Base-by-base conservation (phyloP, 2,888 invertebrate genomes). In the Aplocera efformata region DNA sequence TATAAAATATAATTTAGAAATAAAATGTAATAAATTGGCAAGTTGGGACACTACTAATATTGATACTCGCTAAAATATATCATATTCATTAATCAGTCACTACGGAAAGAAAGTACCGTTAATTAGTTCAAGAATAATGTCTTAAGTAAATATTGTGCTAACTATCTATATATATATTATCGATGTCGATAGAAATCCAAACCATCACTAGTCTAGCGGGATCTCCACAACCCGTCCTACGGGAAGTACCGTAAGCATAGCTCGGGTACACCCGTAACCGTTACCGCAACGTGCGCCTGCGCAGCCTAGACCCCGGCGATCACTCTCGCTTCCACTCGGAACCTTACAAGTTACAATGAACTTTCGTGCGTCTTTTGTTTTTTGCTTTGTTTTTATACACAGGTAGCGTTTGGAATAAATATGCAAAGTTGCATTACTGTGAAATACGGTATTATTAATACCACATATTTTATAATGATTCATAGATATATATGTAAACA, bases 251-350 rank as follows among this genome's bases (percentile, higher is more conserved):
- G 78, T 70, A 65, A 59, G 53, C 35, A 32, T 28, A 34, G 32
- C 38, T 24, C 31, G 30, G 47, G 57, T 71, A 81, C 79, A 64
- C 46, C 31, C 34, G 40, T 26, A 34, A 41, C 41, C 50, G 39
- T 53, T 46, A 47, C 52, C 50, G 49, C 54, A 47, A 45, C 61
- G 56, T 61, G 64, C 64, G 60, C 58, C 35, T 38, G 56, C 56
- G 60, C 60, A 50, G 57, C 68, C 58, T 60, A 61, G 58, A 54
- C 53, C 53, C 53, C 22, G 46, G 25, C 63, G 55, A 71, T 71
- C 67, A 79, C 83, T 83, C 76, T 83, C 79, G 72, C 81, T 86
- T 86, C 82, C 54, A 74, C 70, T 40, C 22, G 21, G 37, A 24
- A 28, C 24, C 27, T 37, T 34, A 32, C 46, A 42, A 42, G n/a